Evolutionary conservation across 2,113 vertebrate genomes (phyloP).

Genomic region (Ptilorrhoa leucosticta): DNA sequence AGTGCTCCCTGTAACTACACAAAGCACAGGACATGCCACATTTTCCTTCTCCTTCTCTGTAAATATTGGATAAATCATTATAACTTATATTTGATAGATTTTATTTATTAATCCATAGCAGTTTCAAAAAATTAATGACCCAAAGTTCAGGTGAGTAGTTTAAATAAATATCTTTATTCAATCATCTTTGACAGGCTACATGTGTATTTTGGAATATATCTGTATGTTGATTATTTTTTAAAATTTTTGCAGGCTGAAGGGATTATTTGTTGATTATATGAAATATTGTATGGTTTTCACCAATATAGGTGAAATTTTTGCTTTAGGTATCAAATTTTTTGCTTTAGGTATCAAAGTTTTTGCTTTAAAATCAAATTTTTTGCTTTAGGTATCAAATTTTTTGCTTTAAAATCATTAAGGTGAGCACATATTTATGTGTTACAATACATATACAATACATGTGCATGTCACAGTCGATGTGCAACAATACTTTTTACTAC

Average conservation of each 20-base stretch:
- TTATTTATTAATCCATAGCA: constrained; percentile 3
- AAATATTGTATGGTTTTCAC: constrained; percentile 11
- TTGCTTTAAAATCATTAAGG: constrained; percentile 26
- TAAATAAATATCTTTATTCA: constrained; percentile 23
- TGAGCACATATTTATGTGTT: neutral
- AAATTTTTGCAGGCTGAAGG: neutral
- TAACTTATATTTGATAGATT: neutral
- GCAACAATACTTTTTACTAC: neutral
- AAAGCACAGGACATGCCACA: neutral
- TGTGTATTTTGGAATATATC: neutral
- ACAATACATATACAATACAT: neutral
- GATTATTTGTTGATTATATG: constrained; percentile 18
- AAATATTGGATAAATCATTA: constrained; percentile 19
- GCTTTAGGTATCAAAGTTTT: neutral
- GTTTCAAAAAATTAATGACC: neutral
- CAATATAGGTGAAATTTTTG: no score
- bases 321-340: neutral
- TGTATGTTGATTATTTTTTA: neutral
- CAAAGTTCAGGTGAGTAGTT: constrained; percentile 3
- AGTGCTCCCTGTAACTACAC: neutral
- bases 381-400: neutral
- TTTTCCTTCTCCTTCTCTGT: neutral
- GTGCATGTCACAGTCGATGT: neutral
- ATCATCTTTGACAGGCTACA: neutral
- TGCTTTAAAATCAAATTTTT: constrained; percentile 30